Conservation (phyloP, 1,140 invertebrate species). For the Paralvinella palmiformis region DNA sequence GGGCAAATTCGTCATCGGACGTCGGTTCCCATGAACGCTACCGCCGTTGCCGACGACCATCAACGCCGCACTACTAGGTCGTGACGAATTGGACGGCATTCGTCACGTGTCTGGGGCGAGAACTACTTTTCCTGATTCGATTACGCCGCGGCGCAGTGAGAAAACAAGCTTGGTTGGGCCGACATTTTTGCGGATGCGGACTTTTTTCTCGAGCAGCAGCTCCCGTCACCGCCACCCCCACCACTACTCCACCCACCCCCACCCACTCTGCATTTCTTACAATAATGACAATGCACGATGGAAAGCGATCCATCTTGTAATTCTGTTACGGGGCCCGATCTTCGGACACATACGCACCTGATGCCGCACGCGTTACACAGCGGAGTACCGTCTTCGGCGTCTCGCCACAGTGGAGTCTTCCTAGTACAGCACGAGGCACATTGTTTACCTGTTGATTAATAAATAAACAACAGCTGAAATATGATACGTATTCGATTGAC, state of each 20-base stretch:
- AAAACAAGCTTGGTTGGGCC: no score
- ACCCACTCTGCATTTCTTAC: not conserved
- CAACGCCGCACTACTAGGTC: no score
- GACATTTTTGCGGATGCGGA: not conserved
- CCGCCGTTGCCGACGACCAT: no score
- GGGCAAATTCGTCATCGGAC: no score
- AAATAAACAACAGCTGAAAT: no score
- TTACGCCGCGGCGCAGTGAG: no score
- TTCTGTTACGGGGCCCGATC: no score
- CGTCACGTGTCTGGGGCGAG: no score
- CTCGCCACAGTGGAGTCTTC: conserved; percentile 49
- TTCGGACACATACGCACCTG: conserved; percentile 26
- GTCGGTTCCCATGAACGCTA: no score
- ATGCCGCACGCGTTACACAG: conserved; percentile 51
- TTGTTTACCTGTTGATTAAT: conserved; percentile 37
- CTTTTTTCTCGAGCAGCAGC: not conserved
- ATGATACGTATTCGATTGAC: no score
- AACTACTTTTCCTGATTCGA: no score
- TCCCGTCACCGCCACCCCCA: not conserved
- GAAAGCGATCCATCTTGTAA: not conserved
- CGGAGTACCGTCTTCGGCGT: conserved; percentile 49
- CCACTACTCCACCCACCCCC: not conserved
- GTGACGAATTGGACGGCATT: no score
- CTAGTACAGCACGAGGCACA: conserved; percentile 46
- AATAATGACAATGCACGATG: not conserved